A percentile compares a stretch with the other conserved stretches of the same genome.
Evolutionary conservation across 2,888 invertebrate species (phyloP).

Genomic region (Hemicrepidius hirtus): DNA sequence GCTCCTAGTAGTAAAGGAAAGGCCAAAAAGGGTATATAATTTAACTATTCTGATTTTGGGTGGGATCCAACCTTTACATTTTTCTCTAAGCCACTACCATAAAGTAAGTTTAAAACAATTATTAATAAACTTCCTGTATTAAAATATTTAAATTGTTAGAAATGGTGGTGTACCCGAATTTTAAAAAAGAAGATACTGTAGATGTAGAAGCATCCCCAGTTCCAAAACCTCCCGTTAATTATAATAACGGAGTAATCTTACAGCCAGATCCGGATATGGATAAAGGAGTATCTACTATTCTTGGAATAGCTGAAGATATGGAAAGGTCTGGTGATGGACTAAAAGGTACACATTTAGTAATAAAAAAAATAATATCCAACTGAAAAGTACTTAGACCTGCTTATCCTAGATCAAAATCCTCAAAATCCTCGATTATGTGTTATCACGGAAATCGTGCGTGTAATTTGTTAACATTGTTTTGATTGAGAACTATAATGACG

Average conservation of each 20-base stretch:
- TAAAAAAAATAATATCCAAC: not conserved
- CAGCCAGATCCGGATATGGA: not conserved
- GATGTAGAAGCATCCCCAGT: not conserved
- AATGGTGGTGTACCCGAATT: constrained; percentile 35
- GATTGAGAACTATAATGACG: not conserved
- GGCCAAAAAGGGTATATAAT: constrained; percentile 38
- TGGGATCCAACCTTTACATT: constrained; percentile 43
- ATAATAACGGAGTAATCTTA: not conserved
- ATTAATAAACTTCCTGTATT: not conserved
- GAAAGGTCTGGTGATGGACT: constrained; percentile 6
- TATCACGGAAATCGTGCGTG: no score
- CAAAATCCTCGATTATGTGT: not conserved
- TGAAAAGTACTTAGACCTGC: not conserved
- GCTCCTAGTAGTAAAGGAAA: constrained; percentile 35
- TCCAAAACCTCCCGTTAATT: not conserved
- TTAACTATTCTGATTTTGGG: constrained; percentile 45
- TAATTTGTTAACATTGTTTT: no score
- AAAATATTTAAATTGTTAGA: constrained; percentile 11
- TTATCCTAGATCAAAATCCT: not conserved
- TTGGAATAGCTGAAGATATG: constrained; percentile 13
- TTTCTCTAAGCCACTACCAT: constrained; percentile 15
- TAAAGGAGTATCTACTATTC: constrained; percentile 26
- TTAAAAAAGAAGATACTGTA: constrained; percentile 21
- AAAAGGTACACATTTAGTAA: no score
- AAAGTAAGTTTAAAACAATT: not conserved